A percentile compares a stretch with the other conserved stretches of the same genome.
Conservation (phyloP, 2,888 invertebrate genomes). For the Leucozona laternaria region DNA sequence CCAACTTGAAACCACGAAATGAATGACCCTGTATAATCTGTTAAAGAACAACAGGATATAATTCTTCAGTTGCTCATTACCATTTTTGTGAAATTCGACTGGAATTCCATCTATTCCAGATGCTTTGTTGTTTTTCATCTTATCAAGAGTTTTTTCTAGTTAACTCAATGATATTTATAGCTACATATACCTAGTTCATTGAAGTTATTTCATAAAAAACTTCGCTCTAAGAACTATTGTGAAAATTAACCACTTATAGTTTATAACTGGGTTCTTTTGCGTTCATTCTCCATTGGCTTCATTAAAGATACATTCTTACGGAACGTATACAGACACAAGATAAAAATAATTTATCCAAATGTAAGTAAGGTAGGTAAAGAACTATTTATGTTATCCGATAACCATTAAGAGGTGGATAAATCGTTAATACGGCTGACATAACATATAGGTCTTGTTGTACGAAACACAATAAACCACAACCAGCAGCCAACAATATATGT, state of each 20-base stretch:
- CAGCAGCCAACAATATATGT: slow-evolving; percentile 11
- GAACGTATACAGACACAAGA: neutral
- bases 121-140: too few relatives aligned
- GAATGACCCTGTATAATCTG: too few relatives aligned
- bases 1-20: too few relatives aligned
- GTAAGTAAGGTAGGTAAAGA: neutral
- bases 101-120: too few relatives aligned
- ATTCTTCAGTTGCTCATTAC: too few relatives aligned
- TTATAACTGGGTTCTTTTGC: neutral
- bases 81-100: too few relatives aligned
- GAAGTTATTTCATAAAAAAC: neutral
- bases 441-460: slow-evolving; percentile 4
- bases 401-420: slow-evolving; percentile 14
- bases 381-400: slow-evolving; percentile 33
- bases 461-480: slow-evolving; percentile 33
- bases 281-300: slow-evolving; percentile 2
- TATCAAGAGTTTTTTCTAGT: too few relatives aligned
- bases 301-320: neutral
- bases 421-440: slow-evolving; percentile 13
- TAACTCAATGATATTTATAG: too few relatives aligned
- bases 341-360: neutral
- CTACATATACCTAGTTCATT: too few relatives aligned
- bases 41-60: too few relatives aligned
- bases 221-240: neutral
- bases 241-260: neutral